Evolutionary conservation across 2,888 invertebrate species (phyloP).

Genomic region (Conistra vaccinii): DNA sequence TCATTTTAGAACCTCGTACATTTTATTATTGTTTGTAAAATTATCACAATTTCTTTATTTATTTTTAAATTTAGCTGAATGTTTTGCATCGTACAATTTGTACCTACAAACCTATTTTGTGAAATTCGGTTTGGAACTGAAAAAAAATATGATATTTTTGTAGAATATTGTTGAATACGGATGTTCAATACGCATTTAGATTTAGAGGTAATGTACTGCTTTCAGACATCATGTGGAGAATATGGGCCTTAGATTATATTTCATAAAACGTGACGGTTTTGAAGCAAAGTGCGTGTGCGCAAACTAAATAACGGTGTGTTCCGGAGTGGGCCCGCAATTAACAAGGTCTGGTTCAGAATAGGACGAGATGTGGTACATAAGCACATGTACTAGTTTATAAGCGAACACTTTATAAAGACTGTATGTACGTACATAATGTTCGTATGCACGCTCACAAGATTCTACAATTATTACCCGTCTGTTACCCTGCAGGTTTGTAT

Average conservation of each 20-base stretch:
- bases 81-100: neutral
- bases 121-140: neutral
- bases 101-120: neutral
- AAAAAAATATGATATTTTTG: neutral
- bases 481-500: constrained; percentile 60
- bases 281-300: constrained; percentile 60
- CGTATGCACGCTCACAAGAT: constrained; percentile 37
- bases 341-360: constrained; percentile 79
- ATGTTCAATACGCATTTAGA: neutral
- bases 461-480: constrained; percentile 51
- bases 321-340: constrained; percentile 76
- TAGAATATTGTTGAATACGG: neutral
- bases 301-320: constrained; percentile 77
- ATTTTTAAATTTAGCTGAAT: neutral
- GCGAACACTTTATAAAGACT: constrained; percentile 58
- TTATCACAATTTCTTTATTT: neutral
- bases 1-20: neutral
- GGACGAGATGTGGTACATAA: constrained; percentile 67
- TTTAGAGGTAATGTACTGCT: neutral
- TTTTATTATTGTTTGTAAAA: neutral
- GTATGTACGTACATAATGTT: constrained; percentile 41
- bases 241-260: neutral
- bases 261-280: constrained; percentile 28
- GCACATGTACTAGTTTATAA: constrained; percentile 56
- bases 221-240: neutral